Evolutionary conservation across 2,888 invertebrate species (phyloP).

Genomic region (Esperia sulphurella): DNA sequence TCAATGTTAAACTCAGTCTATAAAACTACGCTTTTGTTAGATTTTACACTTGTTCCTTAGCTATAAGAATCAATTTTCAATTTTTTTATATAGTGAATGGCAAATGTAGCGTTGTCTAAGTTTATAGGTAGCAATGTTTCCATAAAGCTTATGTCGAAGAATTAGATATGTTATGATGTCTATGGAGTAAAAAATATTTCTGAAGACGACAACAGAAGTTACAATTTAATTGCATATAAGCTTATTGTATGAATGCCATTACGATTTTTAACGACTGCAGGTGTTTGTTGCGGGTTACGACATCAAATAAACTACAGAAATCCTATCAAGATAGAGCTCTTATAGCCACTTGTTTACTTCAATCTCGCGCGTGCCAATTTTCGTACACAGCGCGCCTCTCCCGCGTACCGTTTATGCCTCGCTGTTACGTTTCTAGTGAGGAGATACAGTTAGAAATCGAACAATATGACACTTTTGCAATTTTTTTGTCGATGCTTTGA

Average conservation of each 20-base stretch:
- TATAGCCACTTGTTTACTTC: too few relatives aligned
- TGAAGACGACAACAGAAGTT: conserved; percentile 31
- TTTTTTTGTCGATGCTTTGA: too few relatives aligned
- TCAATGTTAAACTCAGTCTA: conserved; percentile 1
- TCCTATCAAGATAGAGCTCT: too few relatives aligned
- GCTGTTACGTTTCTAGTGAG: too few relatives aligned
- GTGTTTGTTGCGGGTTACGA: too few relatives aligned
- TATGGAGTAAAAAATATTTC: conserved; percentile 25
- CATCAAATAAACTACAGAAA: too few relatives aligned
- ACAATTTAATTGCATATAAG: conserved; percentile 41
- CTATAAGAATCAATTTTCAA: neutral
- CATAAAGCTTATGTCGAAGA: conserved; percentile 46
- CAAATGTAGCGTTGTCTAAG: conserved; percentile 17
- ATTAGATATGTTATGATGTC: conserved; percentile 33
- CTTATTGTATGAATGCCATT: neutral
- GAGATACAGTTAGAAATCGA: too few relatives aligned
- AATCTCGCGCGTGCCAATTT: too few relatives aligned
- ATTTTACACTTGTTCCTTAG: neutral
- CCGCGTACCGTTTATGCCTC: too few relatives aligned
- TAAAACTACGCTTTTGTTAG: neutral
- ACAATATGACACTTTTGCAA: too few relatives aligned
- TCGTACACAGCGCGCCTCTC: too few relatives aligned
- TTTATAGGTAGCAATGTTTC: conserved; percentile 38
- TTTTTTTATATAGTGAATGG: neutral
- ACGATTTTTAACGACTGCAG: too few relatives aligned